Evolutionary conservation across 2,797 vertebrate genomes (phyloP).

Genomic region (Amazona ochrocephala): DNA sequence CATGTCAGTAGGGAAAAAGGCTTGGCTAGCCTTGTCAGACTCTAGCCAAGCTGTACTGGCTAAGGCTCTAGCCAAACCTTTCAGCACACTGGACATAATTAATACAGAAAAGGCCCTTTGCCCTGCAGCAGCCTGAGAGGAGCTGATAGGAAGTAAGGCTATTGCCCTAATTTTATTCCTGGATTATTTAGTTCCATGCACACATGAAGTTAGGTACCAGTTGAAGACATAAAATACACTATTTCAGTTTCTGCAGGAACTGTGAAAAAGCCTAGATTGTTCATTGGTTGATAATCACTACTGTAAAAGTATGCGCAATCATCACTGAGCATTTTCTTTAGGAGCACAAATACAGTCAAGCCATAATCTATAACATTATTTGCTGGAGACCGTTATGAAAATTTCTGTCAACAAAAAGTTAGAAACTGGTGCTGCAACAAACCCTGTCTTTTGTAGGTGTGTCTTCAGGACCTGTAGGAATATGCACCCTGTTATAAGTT

Average conservation of each 20-base stretch:
- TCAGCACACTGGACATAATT: conserved; percentile 15
- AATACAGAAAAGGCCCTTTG: conserved; percentile 41
- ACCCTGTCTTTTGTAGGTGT: not conserved
- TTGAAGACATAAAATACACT: not conserved
- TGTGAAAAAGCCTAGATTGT: not conserved
- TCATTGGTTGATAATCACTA: not conserved
- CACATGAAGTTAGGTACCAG: not conserved
- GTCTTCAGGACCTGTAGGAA: not conserved
- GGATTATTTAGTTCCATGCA: not conserved
- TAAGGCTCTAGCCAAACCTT: conserved; percentile 21
- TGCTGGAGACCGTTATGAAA: not conserved
- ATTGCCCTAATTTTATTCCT: not conserved
- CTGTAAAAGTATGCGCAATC: fast-evolving
- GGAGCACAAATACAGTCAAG: not conserved
- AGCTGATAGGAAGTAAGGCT: not conserved
- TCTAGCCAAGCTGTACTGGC: conserved; percentile 5
- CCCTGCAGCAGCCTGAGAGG: conserved; percentile 18
- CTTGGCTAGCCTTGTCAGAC: conserved; percentile 2
- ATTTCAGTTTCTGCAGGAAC: not conserved
- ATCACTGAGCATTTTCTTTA: not conserved
- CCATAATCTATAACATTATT: not conserved
- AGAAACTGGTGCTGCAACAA: not conserved
- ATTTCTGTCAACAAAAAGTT: not conserved
- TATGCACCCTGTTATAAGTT: not conserved
- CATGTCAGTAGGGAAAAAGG: conserved; percentile 23